Base-by-base conservation (phyloP, 2,888 invertebrate genomes). In the Nomada goodeniana region DNA sequence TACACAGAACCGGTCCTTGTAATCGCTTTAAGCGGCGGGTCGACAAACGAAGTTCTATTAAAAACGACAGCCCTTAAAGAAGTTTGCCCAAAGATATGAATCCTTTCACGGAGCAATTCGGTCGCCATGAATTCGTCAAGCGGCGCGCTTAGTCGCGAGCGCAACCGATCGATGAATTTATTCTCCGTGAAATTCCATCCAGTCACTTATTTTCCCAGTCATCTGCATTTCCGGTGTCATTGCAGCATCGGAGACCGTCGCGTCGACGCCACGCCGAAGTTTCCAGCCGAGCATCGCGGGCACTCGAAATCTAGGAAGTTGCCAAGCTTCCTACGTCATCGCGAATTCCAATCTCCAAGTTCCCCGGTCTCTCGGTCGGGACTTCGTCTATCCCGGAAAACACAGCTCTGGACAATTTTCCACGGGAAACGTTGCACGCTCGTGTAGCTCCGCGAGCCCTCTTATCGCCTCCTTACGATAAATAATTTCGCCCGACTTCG, bases 281-380 rank as follows among this genome's bases (percentile, higher is more conserved):
- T 79, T n/a, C 55, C 15, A 18, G n/a, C 47, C 20, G 65, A 63
- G 52, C 70, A 53, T 57, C 61, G 63, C 64, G 61, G 69, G 75
- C 76, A 80, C 75, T 60, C 59, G 75, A 75, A 75, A 85, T 77
- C 72, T 71, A 63, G 59, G 53, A 76, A 85, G 74, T 86, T 75
- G 67, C 55, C 20, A 20, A 55, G 67, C 61, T 80, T 60, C 52
- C 44, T 55, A 18, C 47, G 59, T 72, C 57, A 76, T 76, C 83
- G 52, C 70, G 75, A 83, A 85, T 80, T 83, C 72, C 76, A 65
- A 81, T 86, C 77, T 69, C 42, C 47, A 74, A 86, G 70, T 86
- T 83, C 65, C 55, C 53, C 60, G n/a, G n/a, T 10, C 36, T n/a
- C 70, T 29, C 63, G 15, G 13, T 11, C 36, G 68, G 65, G 78